Evolutionary conservation across 2,797 vertebrate species (phyloP).

Genomic region (Sebastes steindachneri): DNA sequence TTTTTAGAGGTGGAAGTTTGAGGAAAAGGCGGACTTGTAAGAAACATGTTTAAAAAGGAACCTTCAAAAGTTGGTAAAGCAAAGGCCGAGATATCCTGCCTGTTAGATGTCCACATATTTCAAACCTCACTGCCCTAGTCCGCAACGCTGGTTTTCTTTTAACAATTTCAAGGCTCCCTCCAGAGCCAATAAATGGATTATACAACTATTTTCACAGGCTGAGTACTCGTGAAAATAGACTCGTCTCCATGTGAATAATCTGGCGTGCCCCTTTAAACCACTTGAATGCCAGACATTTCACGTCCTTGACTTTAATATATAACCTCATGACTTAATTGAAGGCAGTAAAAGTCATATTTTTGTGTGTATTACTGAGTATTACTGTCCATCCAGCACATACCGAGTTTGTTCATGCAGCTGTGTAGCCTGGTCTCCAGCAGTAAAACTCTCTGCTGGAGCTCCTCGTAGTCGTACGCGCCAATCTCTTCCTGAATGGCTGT

Average conservation of each 20-base stretch:
- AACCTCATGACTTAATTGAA: neutral
- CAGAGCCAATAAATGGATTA: neutral
- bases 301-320: neutral
- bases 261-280: neutral
- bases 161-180: neutral
- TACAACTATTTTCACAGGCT: neutral
- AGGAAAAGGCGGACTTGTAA: neutral
- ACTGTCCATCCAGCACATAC: conserved; percentile 66
- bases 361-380: neutral
- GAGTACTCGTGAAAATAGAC: neutral
- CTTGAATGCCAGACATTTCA: neutral
- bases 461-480: conserved; percentile 92
- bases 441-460: conserved; percentile 91
- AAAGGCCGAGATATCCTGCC: neutral
- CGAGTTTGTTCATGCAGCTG: conserved; percentile 96
- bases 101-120: neutral
- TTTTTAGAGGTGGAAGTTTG: neutral
- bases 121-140: neutral
- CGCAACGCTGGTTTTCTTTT: neutral
- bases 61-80: neutral
- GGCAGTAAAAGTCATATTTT: neutral
- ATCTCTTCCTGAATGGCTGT: conserved; percentile 92
- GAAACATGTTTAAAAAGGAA: neutral
- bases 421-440: conserved; percentile 92
- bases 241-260: neutral